Evolutionary conservation across 2,888 invertebrate species (phyloP).

Genomic region (Mesopsocus fuscifrons): DNA sequence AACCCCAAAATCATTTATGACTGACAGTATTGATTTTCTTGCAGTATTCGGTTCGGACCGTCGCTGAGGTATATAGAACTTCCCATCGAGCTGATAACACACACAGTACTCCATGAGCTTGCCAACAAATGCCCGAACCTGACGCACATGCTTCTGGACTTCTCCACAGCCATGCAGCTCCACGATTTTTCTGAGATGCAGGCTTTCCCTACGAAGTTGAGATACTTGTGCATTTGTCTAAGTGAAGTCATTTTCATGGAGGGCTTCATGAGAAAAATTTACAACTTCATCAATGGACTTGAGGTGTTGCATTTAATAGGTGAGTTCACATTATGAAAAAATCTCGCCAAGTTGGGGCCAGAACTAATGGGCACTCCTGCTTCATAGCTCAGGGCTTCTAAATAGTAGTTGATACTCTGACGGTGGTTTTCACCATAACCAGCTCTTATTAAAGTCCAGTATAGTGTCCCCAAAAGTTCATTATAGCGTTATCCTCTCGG

Average conservation of each 20-base stretch:
- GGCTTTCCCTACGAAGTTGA: slow-evolving; percentile 92
- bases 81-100: slow-evolving; percentile 90
- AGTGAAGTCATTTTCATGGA: slow-evolving; percentile 99
- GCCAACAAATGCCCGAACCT: slow-evolving; percentile 91
- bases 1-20: too few relatives aligned
- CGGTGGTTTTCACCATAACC: slow-evolving; percentile 5
- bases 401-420: too few relatives aligned
- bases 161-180: slow-evolving; percentile 97
- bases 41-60: slow-evolving; percentile 63
- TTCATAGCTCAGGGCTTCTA: too few relatives aligned
- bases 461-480: too few relatives aligned
- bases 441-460: not conserved
- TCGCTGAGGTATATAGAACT: slow-evolving; percentile 81
- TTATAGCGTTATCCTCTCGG: too few relatives aligned
- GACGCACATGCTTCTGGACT: slow-evolving; percentile 90
- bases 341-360: too few relatives aligned
- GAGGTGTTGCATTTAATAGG: slow-evolving; percentile 94
- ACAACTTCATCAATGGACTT: slow-evolving; percentile 96
- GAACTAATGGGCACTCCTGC: too few relatives aligned
- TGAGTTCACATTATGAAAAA: too few relatives aligned
- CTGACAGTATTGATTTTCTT: slow-evolving; percentile 15
- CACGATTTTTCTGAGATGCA: slow-evolving; percentile 97
- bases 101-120: slow-evolving; percentile 89
- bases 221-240: slow-evolving; percentile 87
- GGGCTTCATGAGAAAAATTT: slow-evolving; percentile 98